Evolutionary conservation across 2,888 invertebrate species (phyloP).

Genomic region (Cactoblastis cactorum): DNA sequence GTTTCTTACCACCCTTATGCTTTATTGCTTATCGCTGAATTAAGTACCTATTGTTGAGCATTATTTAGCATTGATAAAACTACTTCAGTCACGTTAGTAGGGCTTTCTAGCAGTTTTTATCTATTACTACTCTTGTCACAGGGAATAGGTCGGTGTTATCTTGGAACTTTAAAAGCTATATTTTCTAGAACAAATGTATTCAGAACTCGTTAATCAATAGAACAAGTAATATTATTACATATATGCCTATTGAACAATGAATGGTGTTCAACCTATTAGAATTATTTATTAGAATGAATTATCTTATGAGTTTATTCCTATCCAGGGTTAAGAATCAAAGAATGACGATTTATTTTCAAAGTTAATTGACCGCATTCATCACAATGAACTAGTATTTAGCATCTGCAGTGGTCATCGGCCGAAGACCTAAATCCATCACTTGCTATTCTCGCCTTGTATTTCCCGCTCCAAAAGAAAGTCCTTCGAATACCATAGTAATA

Average conservation of each 20-base stretch:
- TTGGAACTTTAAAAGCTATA: too few relatives aligned
- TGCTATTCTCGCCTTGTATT: conserved; percentile 61
- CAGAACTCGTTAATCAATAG: too few relatives aligned
- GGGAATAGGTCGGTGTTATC: too few relatives aligned
- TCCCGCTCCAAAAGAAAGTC: conserved; percentile 75
- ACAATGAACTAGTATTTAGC: neutral
- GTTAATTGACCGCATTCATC: neutral
- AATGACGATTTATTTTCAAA: neutral
- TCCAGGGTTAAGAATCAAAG: too few relatives aligned
- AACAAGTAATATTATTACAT: too few relatives aligned
- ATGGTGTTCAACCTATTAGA: too few relatives aligned
- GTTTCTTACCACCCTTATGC: neutral
- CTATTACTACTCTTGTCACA: neutral
- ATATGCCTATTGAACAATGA: too few relatives aligned
- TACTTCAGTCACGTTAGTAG: neutral
- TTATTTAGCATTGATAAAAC: conserved; percentile 4
- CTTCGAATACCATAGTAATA: conserved; percentile 67
- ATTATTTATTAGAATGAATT: too few relatives aligned
- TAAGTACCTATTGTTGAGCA: conserved; percentile 2
- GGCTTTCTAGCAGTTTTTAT: neutral
- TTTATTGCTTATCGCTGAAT: neutral
- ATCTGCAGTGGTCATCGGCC: neutral
- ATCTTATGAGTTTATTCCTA: too few relatives aligned
- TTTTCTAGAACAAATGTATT: too few relatives aligned
- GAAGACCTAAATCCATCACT: conserved; percentile 49